Evolutionary conservation across 2,888 invertebrate genomes (phyloP), one percentile per base, ranked within the genome.

Genomic region (Rhyacophila evoluta): DNA sequence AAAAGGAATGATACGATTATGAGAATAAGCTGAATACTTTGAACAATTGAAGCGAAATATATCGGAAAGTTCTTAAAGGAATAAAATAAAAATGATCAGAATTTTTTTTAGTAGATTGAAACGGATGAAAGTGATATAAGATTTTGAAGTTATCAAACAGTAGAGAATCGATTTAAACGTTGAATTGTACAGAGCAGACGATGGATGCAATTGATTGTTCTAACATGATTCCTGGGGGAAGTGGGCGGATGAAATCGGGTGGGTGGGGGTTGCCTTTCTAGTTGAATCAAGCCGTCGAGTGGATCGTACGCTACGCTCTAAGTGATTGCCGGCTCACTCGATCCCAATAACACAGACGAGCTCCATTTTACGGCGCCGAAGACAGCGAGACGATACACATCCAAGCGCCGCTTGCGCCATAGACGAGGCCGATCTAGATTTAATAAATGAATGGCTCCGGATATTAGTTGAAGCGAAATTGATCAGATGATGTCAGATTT

Each of bases 261-360:
- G 19, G 55, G 25, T 2, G 6, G 19, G 38, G 55, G 55, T 19
- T 12, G 55, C 8, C 25, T 25, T 19, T 55, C 25, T 10, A 55
- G 12, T 19, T 10, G 8, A 25, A 41, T 41, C 38, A 39, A n/a
- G n/a, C n/a, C n/a, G n/a, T 41, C 6, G 29, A 33, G 29, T 33
- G 29, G 29, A 33, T 33, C 29, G 29, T 25, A 55, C 10, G 55
- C 55, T 55, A 2, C 55, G 25, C 55, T 19, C 55, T 55, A 55
- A 55, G 55, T 25, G 55, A 55, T 19, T 55, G 55, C 19, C 19
- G 55, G 19, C 25, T 55, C 8, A 25, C 55, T 55, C 25, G 55
- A 55, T 55, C 19, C 55, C 55, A 25, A 55, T 55, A 55, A 55
- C 55, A 55, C 55, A 55, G 55, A 25, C 55, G 15, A 25, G 55